Base-by-base conservation (phyloP, 2,888 invertebrate species). In the Thymelicus sylvestris region DNA sequence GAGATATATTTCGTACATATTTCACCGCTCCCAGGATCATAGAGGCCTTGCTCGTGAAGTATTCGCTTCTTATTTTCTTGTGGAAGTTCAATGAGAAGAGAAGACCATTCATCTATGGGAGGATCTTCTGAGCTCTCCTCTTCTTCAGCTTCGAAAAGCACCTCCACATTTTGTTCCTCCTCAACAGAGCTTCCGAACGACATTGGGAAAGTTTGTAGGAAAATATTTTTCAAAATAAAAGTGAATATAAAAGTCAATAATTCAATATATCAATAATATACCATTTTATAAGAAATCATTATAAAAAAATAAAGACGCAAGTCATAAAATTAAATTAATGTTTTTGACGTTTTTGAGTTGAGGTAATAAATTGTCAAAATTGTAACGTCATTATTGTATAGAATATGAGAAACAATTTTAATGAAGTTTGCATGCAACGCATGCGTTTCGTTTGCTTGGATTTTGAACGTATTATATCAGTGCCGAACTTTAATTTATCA, bases 101-200 rank as follows among this genome's bases (percentile, higher is more conserved):
- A 92, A 6, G 91, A 84, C 90, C 91, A 91, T 70, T 91, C 84
- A 0, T 85, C 83, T 78, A 83, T 86, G 0, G 89, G 88, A 19
- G 84, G 83, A 0, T 90, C 90, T 60, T 80, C 87, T 0, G 90
- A 87, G 70, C 86, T 87, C 12, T 77, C 81, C 2, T 83, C 77
- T 12, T 77, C 72, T 0, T 77, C 75, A 4, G 77, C 74, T 67
- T 78, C 75, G 68, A 75, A 74, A 19, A 81, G 47, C 44, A 78
- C 71, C 19, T 77, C 73, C 2, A 74, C 74, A 38, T 73, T 15
- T 61, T 66, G 48, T 5, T 55, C 55, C 50, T 76, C 77, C 47
- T 73, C 73, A 19, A 73, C 69, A 48, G 72, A 77, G 44, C 47
- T 68, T 39, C 72, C 73, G 44, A 69, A 74, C 15, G 81, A 77